Percentiles rank a stretch among this genome's conserved stretches.
Evolutionary conservation across 2,888 invertebrate genomes (phyloP).

Genomic region (Pyrochroa serraticornis): DNA sequence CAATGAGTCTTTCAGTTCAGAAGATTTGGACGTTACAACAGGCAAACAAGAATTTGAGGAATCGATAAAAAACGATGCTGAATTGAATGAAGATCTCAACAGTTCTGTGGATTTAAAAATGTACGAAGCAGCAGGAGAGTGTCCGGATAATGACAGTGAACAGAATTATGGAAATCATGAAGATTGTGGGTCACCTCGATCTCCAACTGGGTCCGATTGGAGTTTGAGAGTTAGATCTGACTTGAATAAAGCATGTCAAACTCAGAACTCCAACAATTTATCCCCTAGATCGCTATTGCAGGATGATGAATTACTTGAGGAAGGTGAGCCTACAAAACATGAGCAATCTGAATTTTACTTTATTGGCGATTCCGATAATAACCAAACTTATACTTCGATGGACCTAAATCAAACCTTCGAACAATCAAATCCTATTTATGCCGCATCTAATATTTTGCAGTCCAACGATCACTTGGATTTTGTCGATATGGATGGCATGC

Average conservation of each 20-base stretch:
- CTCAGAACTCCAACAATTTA: slow-evolving; percentile 37
- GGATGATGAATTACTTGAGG: slow-evolving; percentile 26
- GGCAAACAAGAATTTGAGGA: slow-evolving; percentile 5
- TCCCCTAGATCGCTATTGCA: slow-evolving; percentile 29
- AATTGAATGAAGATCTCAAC: slow-evolving; percentile 8
- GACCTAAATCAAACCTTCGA: slow-evolving; percentile 32
- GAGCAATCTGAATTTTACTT: slow-evolving; percentile 32
- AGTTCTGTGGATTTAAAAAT: slow-evolving; percentile 9
- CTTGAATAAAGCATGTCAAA: slow-evolving; percentile 58
- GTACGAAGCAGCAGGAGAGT: slow-evolving; percentile 22
- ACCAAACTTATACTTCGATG: slow-evolving; percentile 10
- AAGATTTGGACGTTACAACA: slow-evolving; percentile 11
- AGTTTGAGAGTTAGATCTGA: slow-evolving; percentile 47
- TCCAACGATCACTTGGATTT: slow-evolving; percentile 53
- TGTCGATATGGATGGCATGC: slow-evolving; percentile 62
- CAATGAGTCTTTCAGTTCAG: slow-evolving; percentile 9
- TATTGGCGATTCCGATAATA: slow-evolving; percentile 26
- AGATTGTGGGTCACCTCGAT: slow-evolving; percentile 8
- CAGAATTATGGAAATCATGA: background rate
- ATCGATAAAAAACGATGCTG: slow-evolving; percentile 14
- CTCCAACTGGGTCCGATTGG: slow-evolving; percentile 25
- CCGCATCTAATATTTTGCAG: slow-evolving; percentile 46
- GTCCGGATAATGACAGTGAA: slow-evolving; percentile 25
- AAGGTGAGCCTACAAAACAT: slow-evolving; percentile 20
- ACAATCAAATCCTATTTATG: slow-evolving; percentile 46